Conservation (phyloP, 2,113 vertebrate genomes). For the Shinisaurus crocodilurus region DNA sequence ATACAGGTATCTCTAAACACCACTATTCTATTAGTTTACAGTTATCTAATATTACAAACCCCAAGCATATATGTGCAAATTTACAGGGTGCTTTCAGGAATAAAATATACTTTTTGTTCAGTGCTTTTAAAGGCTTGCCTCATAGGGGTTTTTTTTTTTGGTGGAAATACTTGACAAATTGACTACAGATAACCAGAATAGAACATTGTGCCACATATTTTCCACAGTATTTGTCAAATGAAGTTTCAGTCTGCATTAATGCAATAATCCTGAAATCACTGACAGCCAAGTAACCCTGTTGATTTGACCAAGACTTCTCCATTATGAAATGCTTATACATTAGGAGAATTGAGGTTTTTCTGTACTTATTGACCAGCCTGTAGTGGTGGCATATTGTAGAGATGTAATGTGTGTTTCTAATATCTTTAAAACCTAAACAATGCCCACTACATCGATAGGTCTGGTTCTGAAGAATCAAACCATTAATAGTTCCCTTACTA, state of each 20-base stretch:
- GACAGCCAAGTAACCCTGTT: neutral
- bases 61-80: neutral
- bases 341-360: neutral
- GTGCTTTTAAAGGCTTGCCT: neutral
- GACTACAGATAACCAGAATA: neutral
- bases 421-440: neutral
- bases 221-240: neutral
- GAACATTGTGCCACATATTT: neutral
- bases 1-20: neutral
- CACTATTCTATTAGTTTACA: neutral
- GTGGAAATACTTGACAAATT: neutral
- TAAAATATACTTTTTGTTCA: neutral
- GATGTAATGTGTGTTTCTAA: neutral
- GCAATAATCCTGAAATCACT: neutral
- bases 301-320: neutral
- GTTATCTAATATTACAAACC: neutral
- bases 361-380: neutral
- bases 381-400: neutral
- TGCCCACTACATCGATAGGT: neutral
- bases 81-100: neutral
- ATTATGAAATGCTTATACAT: neutral
- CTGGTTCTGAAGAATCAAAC: neutral
- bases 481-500: neutral
- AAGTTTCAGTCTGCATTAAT: constrained; percentile 8
- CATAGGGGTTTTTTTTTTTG: neutral